These are phyloP conservation scores for Catharus ustulatus DNA, from an alignment of 2,797 vertebrate species.

Conservation along the genomic window DNA sequence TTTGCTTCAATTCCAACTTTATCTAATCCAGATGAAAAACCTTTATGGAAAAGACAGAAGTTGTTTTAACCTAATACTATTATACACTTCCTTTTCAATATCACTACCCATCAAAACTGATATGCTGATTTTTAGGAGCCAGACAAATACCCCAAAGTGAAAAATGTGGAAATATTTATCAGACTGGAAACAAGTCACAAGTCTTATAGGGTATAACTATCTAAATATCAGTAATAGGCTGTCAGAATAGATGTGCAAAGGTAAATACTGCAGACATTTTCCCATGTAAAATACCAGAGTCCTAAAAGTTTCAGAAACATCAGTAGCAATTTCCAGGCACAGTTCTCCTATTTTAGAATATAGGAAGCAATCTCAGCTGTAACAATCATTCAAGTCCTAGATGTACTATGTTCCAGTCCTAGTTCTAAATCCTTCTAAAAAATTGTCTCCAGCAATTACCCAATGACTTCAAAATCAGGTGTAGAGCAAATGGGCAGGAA, in stretches of 20 bases:
- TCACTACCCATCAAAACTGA: neutral
- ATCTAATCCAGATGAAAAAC: slow-evolving; percentile 86
- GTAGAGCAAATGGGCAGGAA: neutral
- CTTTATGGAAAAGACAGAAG: slow-evolving; percentile 69
- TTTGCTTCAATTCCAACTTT: slow-evolving; percentile 93
- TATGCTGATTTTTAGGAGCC: neutral
- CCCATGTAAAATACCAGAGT: neutral
- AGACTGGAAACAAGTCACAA: neutral
- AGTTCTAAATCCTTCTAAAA: neutral
- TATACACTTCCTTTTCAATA: neutral
- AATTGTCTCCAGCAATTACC: neutral
- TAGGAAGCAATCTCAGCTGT: neutral
- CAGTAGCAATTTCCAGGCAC: neutral
- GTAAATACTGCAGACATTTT: neutral
- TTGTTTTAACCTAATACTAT: neutral
- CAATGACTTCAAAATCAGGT: neutral
- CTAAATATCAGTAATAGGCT: neutral
- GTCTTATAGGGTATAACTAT: neutral
- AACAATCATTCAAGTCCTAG: neutral
- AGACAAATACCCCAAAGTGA: neutral
- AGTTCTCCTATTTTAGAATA: neutral
- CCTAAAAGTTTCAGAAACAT: neutral
- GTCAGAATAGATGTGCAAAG: neutral
- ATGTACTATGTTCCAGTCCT: neutral
- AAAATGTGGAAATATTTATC: neutral